These are phyloP conservation scores for Oscheius myriophilus DNA, from an alignment of 2,888 invertebrate genomes.

Conservation along the genomic window DNA sequence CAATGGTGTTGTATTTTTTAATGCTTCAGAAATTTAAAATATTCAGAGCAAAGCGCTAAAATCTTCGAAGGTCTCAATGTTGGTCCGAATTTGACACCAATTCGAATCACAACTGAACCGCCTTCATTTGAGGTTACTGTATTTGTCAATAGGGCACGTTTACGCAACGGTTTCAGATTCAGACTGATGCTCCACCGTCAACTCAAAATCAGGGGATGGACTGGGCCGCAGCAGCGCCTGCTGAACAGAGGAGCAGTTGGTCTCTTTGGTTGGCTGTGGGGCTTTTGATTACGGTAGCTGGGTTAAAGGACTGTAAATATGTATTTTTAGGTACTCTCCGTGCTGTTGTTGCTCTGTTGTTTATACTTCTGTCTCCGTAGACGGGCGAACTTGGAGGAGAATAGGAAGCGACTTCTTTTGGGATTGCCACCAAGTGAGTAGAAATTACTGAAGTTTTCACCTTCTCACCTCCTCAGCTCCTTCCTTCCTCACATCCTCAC, in stretches of 20 bases:
- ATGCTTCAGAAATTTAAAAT: background rate
- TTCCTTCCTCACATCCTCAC: background rate
- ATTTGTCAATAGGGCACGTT: background rate
- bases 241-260: constrained; percentile 22
- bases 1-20: background rate
- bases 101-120: too few species aligned
- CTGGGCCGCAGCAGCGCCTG: background rate
- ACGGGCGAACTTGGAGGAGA: constrained; percentile 28
- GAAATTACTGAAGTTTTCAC: background rate
- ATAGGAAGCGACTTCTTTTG: constrained; percentile 37
- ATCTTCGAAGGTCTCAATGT: constrained; percentile 22
- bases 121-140: too few species aligned
- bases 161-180: background rate
- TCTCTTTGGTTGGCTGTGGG: constrained; percentile 26
- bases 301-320: too few species aligned
- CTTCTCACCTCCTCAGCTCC: background rate
- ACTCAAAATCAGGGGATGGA: constrained; percentile 15
- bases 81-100: constrained; percentile 13
- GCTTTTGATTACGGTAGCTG: constrained; percentile 1
- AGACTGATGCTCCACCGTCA: background rate
- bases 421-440: constrained; percentile 38
- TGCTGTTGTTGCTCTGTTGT: constrained; percentile 36
- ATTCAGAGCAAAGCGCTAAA: constrained; percentile 11
- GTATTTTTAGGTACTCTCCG: background rate
- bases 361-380: constrained; percentile 40